Evolutionary conservation across 2,113 vertebrate species (phyloP).

Genomic region (Odontophorus gujanensis): DNA sequence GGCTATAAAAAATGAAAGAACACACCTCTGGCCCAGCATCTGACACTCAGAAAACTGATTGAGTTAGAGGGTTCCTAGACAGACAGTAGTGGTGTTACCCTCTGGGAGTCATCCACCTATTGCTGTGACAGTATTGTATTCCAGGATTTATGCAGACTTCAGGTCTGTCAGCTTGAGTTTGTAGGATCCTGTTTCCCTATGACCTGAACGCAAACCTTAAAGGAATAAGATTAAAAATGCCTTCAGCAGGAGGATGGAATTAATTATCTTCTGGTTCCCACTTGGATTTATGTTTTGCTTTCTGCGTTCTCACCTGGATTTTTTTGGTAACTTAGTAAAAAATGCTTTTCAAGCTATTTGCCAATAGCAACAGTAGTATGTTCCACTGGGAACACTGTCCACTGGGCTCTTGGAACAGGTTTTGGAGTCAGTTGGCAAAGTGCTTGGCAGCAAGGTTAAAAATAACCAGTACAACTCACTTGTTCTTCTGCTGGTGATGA

Average conservation of each 20-base stretch:
- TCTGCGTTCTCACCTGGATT: background rate
- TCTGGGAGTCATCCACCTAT: background rate
- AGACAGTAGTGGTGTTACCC: background rate
- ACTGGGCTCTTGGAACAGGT: background rate
- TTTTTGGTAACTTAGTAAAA: background rate
- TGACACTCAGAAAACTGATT: background rate
- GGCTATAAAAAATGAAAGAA: background rate
- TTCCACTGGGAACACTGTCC: background rate
- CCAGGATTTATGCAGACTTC: background rate
- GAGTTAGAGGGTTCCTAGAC: background rate
- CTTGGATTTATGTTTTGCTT: background rate
- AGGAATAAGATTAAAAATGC: background rate
- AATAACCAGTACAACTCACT: conserved; percentile 31
- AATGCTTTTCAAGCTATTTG: background rate
- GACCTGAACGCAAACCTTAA: background rate
- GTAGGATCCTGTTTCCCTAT: background rate
- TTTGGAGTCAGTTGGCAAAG: background rate
- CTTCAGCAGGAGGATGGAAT: background rate
- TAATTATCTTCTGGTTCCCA: accelerated
- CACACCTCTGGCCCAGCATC: background rate
- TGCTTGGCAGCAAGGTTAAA: conserved; percentile 3
- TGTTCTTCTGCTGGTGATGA: background rate
- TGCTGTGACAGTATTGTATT: accelerated
- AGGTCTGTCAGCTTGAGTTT: background rate
- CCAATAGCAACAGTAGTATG: background rate